Evolutionary conservation across 2,113 vertebrate genomes (phyloP).

Genomic region (Cephalopterus ornatus): DNA sequence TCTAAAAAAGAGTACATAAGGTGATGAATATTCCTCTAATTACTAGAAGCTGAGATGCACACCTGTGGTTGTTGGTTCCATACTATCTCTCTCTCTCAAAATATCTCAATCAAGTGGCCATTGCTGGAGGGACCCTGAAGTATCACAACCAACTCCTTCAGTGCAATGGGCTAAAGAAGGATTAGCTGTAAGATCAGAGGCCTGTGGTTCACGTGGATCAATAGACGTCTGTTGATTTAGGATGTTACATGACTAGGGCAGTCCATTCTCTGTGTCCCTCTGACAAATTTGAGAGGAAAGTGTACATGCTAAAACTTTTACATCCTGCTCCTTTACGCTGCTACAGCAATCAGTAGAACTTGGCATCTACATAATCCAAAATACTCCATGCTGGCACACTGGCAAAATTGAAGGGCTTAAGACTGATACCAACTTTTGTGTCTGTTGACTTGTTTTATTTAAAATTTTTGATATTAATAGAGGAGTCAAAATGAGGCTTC

Average conservation of each 20-base stretch:
- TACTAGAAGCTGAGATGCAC: background rate
- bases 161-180: background rate
- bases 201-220: background rate
- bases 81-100: background rate
- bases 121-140: background rate
- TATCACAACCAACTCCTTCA: background rate
- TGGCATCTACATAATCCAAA: background rate
- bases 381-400: rapidly evolving
- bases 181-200: background rate
- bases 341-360: background rate
- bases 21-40: background rate
- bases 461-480: background rate
- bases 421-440: background rate
- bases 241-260: background rate
- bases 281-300: background rate
- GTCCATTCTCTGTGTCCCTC: background rate
- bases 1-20: background rate
- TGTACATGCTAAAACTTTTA: background rate
- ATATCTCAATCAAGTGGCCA: background rate
- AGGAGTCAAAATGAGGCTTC: background rate
- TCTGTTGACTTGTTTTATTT: background rate
- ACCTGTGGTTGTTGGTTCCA: background rate
- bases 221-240: background rate
- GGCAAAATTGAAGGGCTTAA: background rate
- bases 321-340: background rate